Conservation (phyloP, 2,888 invertebrate species). For the Oegoconia quadripuncta region DNA sequence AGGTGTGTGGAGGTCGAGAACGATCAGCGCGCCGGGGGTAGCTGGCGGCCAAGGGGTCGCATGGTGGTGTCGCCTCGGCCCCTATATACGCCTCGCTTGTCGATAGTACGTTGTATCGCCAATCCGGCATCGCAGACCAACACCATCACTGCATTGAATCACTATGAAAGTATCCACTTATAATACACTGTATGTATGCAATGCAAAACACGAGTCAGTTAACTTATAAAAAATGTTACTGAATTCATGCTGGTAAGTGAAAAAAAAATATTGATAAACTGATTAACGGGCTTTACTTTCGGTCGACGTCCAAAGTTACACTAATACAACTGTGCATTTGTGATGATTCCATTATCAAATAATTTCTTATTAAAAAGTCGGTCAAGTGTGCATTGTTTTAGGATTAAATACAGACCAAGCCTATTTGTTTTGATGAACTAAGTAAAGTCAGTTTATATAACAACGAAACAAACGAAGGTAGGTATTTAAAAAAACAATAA, state of each 20-base stretch:
- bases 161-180: conserved; percentile 36
- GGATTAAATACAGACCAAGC: too few relatives aligned
- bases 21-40: conserved; percentile 76
- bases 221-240: conserved; percentile 9
- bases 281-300: conserved; percentile 44
- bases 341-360: too few relatives aligned
- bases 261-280: too few relatives aligned
- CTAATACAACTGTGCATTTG: too few relatives aligned
- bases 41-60: conserved; percentile 66
- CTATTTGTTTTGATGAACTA: too few relatives aligned
- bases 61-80: conserved; percentile 45
- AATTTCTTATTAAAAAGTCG: too few relatives aligned
- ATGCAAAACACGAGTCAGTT: conserved; percentile 17
- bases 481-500: too few relatives aligned
- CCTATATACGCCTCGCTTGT: conserved; percentile 74
- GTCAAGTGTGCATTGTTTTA: too few relatives aligned
- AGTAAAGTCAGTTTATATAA: too few relatives aligned
- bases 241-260: too few relatives aligned
- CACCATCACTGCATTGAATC: conserved; percentile 58
- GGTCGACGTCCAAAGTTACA: conserved; percentile 52
- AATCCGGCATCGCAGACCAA: conserved; percentile 70
- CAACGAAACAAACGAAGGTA: too few relatives aligned
- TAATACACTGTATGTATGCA: conserved; percentile 14
- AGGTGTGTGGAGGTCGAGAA: conserved; percentile 65
- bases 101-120: conserved; percentile 77